Conservation (phyloP, 30 jellyfish, hydroid and myxozoan species). For the Aurelia aurita region DNA sequence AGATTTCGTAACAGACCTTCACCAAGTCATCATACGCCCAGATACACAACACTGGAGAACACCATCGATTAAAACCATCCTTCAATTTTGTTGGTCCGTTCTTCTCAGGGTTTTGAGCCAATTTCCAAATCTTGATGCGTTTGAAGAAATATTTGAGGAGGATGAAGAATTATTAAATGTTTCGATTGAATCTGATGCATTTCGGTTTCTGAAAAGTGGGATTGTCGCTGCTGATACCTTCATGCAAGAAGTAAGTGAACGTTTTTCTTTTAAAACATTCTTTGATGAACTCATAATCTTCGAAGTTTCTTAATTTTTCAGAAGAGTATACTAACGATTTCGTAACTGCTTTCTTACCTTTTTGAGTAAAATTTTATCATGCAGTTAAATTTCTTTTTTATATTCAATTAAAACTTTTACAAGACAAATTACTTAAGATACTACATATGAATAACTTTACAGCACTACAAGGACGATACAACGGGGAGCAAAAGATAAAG, state of each 20-base stretch:
- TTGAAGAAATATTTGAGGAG: conserved; percentile 81
- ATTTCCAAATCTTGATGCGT: conserved; percentile 49
- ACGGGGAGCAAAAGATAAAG: no score
- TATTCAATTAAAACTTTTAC: no score
- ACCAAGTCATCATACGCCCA: conserved; percentile 70
- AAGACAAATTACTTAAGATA: no score
- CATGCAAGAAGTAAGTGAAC: conserved; percentile 81
- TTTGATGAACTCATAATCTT: no score
- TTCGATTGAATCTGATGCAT: conserved; percentile 80
- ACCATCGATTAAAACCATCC: conserved; percentile 66
- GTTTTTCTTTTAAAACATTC: no score
- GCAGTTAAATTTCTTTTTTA: no score
- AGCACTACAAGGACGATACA: no score
- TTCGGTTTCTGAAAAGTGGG: conserved; percentile 39
- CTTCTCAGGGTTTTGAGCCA: conserved; percentile 79
- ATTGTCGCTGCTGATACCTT: conserved; percentile 63
- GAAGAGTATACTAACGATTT: no score
- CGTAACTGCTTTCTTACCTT: no score
- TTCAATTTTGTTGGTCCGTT: conserved; percentile 80
- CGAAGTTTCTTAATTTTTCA: no score
- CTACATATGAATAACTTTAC: no score
- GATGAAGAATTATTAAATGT: conserved; percentile 74
- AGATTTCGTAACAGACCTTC: conserved; percentile 43
- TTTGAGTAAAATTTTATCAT: no score
- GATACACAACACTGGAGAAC: conserved; percentile 79